phyloP scores from a whole-genome alignment of 2,888 invertebrate species.

The Pachydiplax longipennis region DNA sequence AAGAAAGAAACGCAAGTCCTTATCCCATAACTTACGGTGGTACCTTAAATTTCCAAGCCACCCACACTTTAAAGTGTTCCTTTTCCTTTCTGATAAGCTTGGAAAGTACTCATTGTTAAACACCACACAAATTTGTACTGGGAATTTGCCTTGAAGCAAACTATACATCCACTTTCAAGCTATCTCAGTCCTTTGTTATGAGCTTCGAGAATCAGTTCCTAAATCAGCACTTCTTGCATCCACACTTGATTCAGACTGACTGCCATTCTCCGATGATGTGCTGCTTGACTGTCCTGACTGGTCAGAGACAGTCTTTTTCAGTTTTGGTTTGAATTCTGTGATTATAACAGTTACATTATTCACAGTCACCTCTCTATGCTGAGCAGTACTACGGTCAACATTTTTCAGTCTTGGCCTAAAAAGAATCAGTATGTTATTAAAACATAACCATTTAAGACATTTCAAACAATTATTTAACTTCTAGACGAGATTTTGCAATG shows the following conservation, averaged over 20 bases:
- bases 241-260: constrained; percentile 63
- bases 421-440: constrained; percentile 32
- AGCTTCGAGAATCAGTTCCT: constrained; percentile 57
- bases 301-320: constrained; percentile 54
- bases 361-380: constrained; percentile 94
- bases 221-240: constrained; percentile 62
- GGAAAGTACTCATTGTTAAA: neutral
- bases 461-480: neutral
- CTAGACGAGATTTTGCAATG: neutral
- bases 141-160: neutral
- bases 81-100: neutral
- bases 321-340: constrained; percentile 91
- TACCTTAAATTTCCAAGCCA: neutral
- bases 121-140: constrained; percentile 17
- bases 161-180: neutral
- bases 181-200: constrained; percentile 34
- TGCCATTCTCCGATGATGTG: constrained; percentile 62
- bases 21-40: neutral
- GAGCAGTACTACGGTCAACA: constrained; percentile 90
- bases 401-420: constrained; percentile 82
- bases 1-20: neutral
- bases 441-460: neutral
- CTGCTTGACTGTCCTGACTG: constrained; percentile 61
- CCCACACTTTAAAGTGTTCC: neutral
- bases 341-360: constrained; percentile 97